Evolutionary conservation across 2,113 vertebrate species (phyloP).

Genomic region (Mohoua ochrocephala): DNA sequence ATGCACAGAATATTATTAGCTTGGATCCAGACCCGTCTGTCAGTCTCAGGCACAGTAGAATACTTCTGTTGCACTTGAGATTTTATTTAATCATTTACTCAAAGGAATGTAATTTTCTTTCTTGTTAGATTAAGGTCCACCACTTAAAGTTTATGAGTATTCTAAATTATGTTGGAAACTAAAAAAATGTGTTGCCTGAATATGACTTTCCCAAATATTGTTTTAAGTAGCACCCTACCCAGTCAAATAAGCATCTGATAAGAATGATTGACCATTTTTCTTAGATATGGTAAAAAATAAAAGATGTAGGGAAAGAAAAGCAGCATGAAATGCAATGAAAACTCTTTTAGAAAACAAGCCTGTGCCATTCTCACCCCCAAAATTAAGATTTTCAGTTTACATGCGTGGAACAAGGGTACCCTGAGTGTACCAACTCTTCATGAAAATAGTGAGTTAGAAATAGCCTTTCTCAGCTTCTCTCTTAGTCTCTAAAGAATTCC

Average conservation of each 20-base stretch:
- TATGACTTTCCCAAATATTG: neutral
- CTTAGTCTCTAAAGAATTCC: neutral
- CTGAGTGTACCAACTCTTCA: neutral
- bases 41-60: neutral
- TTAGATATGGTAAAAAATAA: neutral
- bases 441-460: neutral
- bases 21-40: neutral
- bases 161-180: neutral
- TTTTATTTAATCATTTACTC: neutral
- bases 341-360: neutral
- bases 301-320: neutral
- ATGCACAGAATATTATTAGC: neutral
- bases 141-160: neutral
- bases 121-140: neutral
- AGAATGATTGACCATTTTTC: neutral
- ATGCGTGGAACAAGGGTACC: rapidly evolving
- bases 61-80: neutral
- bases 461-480: neutral
- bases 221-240: neutral
- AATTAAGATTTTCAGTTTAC: neutral
- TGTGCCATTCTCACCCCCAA: neutral
- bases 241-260: neutral
- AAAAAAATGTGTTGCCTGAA: neutral
- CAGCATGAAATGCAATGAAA: neutral
- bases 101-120: neutral